Evolutionary conservation across 2,113 vertebrate species (phyloP).

Genomic region (Rhipidura dahli): DNA sequence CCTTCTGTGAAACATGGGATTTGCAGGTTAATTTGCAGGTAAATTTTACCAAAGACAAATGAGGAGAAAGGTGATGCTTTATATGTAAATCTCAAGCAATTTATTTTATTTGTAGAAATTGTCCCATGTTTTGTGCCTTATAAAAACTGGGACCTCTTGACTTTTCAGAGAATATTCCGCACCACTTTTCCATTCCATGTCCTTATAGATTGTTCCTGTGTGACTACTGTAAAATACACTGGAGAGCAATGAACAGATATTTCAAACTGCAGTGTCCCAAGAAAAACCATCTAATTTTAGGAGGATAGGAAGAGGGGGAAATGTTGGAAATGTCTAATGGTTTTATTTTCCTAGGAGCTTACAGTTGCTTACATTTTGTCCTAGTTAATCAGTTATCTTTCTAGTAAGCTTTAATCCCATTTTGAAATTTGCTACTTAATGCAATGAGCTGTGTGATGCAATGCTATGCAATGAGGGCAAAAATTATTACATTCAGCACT

Average conservation of each 20-base stretch:
- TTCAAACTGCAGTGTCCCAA: neutral
- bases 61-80: neutral
- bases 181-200: neutral
- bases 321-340: neutral
- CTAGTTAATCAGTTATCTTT: neutral
- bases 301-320: neutral
- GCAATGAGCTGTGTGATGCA: neutral
- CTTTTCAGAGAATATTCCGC: neutral
- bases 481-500: neutral
- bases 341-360: neutral
- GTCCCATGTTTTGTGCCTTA: neutral
- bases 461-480: neutral
- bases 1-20: neutral
- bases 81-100: neutral
- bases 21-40: neutral
- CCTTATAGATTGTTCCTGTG: neutral
- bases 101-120: neutral
- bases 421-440: neutral
- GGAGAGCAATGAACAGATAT: neutral
- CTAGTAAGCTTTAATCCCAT: neutral
- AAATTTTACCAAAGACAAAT: neutral
- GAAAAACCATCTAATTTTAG: neutral
- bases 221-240: neutral
- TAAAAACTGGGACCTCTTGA: neutral
- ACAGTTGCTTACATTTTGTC: neutral